phyloP scores from a whole-genome alignment of 1,140 invertebrate genomes.

The Lepidurus couesii region DNA sequence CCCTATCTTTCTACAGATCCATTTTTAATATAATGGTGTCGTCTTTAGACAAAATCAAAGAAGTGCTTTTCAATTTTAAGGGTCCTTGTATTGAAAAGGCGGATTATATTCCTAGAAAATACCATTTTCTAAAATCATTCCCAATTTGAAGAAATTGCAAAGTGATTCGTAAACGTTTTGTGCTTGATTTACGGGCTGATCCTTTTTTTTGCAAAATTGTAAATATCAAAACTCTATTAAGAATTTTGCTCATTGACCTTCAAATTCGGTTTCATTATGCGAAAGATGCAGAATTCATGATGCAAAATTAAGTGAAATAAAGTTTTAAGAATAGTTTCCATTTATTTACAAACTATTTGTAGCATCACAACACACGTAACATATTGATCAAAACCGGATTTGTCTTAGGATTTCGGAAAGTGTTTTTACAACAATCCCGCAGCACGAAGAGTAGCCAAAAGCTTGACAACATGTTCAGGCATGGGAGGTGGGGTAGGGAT shows the following conservation, averaged over 20 bases:
- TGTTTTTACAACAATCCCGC: neutral
- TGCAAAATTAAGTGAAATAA: too few relatives aligned
- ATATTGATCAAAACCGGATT: conserved; percentile 44
- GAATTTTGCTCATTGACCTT: neutral
- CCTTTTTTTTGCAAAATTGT: neutral
- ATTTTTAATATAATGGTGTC: too few relatives aligned
- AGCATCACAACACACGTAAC: conserved; percentile 41
- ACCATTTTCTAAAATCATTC: too few relatives aligned
- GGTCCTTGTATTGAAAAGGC: too few relatives aligned
- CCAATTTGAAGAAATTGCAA: neutral
- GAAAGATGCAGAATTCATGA: too few relatives aligned
- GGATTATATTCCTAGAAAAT: too few relatives aligned
- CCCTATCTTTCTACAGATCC: too few relatives aligned
- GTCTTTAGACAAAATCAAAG: too few relatives aligned
- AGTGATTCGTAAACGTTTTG: neutral
- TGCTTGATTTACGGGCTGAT: neutral
- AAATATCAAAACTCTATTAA: neutral
- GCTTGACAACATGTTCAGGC: conserved; percentile 23
- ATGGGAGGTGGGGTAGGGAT: conserved; percentile 39
- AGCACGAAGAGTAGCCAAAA: neutral
- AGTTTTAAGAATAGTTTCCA: too few relatives aligned
- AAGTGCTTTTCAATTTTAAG: too few relatives aligned
- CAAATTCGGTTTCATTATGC: neutral
- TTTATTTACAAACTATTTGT: too few relatives aligned
- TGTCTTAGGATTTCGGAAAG: conserved; percentile 41